These are phyloP conservation scores for Percopsis transmontana DNA, from an alignment of 2,113 vertebrate species.

Conservation along the genomic window DNA sequence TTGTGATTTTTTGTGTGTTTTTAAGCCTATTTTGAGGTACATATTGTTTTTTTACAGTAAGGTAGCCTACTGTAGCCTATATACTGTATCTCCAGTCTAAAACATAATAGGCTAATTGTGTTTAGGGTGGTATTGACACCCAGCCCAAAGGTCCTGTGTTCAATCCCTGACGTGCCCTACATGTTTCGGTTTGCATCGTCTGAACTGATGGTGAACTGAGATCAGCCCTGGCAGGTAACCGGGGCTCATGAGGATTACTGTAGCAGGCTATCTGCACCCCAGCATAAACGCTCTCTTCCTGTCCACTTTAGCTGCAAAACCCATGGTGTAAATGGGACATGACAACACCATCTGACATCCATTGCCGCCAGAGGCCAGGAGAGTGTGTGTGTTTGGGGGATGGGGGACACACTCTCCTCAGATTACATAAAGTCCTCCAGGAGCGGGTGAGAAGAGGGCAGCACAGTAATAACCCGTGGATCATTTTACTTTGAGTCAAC, in stretches of 20 bases:
- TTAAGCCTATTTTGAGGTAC: too few species aligned
- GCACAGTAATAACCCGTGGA: conserved; percentile 64
- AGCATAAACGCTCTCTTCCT: conserved; percentile 15
- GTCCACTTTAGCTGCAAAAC: conserved; percentile 35
- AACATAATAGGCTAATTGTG: too few species aligned
- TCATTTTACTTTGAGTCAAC: conserved; percentile 66
- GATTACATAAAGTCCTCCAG: conserved; percentile 62
- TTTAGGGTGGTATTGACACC: too few species aligned
- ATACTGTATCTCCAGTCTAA: too few species aligned
- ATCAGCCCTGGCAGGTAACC: background rate
- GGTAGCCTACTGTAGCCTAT: too few species aligned
- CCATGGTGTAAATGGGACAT: conserved; percentile 63
- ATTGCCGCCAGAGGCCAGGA: conserved; percentile 34
- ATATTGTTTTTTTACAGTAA: too few species aligned
- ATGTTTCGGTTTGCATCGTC: conserved; percentile 11
- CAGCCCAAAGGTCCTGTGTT: too few species aligned
- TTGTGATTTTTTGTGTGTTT: too few species aligned
- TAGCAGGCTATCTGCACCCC: too few species aligned
- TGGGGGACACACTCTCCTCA: conserved; percentile 25
- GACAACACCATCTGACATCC: conserved; percentile 61
- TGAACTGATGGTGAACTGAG: conserved; percentile 3
- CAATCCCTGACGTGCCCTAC: too few species aligned
- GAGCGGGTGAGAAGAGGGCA: conserved; percentile 56
- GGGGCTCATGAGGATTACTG: conserved; percentile 21
- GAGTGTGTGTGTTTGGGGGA: background rate